Conservation (phyloP, 30 jellyfish, hydroid and myxozoan genomes). For the Hydractinia echinata region DNA sequence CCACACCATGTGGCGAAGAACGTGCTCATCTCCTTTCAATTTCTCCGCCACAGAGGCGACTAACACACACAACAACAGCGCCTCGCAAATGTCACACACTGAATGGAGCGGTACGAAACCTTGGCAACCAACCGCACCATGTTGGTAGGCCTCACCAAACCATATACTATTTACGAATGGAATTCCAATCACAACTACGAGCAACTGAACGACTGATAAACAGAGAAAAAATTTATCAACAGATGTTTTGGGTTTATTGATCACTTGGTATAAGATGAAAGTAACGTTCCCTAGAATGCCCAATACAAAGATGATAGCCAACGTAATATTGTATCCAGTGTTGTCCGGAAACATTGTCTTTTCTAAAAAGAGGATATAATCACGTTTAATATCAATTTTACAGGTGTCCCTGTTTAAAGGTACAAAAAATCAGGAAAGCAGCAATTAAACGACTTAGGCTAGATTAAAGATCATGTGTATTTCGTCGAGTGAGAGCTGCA, state of each 20-base stretch:
- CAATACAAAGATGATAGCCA: neutral
- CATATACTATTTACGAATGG: constrained; percentile 1
- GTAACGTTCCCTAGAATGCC: constrained; percentile 5
- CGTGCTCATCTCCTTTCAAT: neutral
- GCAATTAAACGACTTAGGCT: too few relatives aligned
- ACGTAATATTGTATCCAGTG: neutral
- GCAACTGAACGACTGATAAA: neutral
- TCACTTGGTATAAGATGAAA: neutral
- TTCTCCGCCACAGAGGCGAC: neutral
- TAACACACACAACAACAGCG: neutral
- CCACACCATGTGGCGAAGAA: neutral
- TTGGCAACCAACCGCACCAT: constrained; percentile 14
- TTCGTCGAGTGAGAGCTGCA: too few relatives aligned
- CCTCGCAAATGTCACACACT: constrained; percentile 4
- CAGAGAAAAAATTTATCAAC: constrained; percentile 6
- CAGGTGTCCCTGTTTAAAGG: too few relatives aligned
- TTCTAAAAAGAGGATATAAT: neutral
- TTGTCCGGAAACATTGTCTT: neutral
- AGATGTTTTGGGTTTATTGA: neutral
- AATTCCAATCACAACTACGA: neutral
- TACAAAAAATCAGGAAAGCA: too few relatives aligned
- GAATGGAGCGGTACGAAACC: constrained; percentile 7
- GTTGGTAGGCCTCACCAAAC: constrained; percentile 1
- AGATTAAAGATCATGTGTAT: too few relatives aligned
- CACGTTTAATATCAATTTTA: too few relatives aligned